phyloP scores from a whole-genome alignment of 2,113 vertebrate genomes.

The Gorsachius goisagi region DNA sequence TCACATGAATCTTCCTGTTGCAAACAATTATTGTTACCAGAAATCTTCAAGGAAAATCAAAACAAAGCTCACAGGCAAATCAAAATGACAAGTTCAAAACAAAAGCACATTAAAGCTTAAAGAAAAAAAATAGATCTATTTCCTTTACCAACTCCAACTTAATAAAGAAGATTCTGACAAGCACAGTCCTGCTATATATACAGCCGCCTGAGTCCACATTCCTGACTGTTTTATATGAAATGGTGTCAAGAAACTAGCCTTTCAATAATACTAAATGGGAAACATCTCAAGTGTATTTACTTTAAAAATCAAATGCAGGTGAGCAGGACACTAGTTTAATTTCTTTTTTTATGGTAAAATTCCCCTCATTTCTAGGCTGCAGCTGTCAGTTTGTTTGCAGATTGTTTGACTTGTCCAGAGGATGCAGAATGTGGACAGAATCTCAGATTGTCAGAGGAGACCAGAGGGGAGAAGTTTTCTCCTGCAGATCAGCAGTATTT shows the following conservation, averaged over 20 bases:
- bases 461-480: background rate
- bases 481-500: background rate
- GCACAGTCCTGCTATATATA: conserved; percentile 10
- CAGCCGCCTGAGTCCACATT: background rate
- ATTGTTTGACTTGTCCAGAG: conserved; percentile 5
- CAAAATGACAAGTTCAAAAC: conserved; percentile 57
- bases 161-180: conserved; percentile 54
- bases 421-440: background rate
- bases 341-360: background rate
- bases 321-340: background rate
- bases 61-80: conserved; percentile 55
- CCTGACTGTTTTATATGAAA: background rate
- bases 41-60: conserved; percentile 59
- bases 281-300: background rate
- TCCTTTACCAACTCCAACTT: conserved; percentile 18
- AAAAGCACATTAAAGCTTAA: conserved; percentile 49
- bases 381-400: background rate
- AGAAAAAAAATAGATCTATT: background rate
- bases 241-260: background rate
- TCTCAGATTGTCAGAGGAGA: background rate
- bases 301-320: conserved; percentile 17
- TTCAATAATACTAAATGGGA: conserved; percentile 3
- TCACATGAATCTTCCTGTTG: conserved; percentile 61
- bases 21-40: conserved; percentile 47
- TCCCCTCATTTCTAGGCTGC: background rate